These are phyloP conservation scores for Gymnobelideus leadbeateri DNA, from an alignment of 2,113 vertebrate genomes.

Conservation along the genomic window DNA sequence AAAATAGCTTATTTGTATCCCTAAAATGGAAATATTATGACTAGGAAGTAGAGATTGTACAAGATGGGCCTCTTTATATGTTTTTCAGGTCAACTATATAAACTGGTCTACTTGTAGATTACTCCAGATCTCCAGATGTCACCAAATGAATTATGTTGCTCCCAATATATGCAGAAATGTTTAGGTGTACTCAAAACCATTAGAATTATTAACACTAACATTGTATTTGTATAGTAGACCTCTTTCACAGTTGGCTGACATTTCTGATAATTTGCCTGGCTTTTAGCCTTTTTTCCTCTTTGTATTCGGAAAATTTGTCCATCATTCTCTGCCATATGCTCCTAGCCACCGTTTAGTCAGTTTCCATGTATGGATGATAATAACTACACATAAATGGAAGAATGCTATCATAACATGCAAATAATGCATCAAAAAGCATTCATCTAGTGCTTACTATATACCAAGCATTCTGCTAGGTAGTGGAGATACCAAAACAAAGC, in stretches of 20 bases:
- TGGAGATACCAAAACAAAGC: not conserved
- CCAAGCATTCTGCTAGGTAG: not conserved
- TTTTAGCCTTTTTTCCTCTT: not conserved
- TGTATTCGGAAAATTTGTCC: no score
- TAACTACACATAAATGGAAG: constrained; percentile 12
- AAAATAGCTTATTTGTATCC: not conserved
- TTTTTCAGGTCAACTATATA: constrained; percentile 23
- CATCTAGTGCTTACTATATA: not conserved
- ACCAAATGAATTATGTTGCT: not conserved
- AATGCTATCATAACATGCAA: not conserved
- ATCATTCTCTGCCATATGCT: not conserved
- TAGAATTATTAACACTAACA: not conserved
- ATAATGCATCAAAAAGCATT: not conserved
- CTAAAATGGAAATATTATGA: not conserved
- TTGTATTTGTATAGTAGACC: not conserved
- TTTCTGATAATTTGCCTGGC: not conserved
- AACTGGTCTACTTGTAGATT: not conserved
- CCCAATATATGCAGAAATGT: not conserved
- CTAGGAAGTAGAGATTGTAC: not conserved
- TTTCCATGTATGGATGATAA: constrained; percentile 13
- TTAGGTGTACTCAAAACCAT: constrained; percentile 16
- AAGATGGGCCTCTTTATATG: not conserved
- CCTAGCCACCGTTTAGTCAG: not conserved
- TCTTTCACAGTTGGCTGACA: not conserved
- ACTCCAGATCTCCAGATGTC: not conserved